phyloP scores from a whole-genome alignment of 53 echinoderm and acorn worm genomes.

The Stichopus horrens region DNA sequence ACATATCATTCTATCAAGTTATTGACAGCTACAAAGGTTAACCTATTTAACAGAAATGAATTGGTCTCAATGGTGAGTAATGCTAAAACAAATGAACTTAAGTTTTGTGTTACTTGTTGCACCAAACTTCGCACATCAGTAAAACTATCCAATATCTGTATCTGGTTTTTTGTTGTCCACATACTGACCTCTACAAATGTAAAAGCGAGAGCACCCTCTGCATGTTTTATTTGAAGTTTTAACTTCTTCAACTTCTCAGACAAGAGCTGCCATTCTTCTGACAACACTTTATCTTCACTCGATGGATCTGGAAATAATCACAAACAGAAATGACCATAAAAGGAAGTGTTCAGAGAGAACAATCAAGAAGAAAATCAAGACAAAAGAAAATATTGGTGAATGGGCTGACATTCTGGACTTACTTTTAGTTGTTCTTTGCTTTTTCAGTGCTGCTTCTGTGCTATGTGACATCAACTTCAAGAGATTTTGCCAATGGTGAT shows the following conservation, averaged over 20 bases:
- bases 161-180: too few species aligned
- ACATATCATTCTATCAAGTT: too few species aligned
- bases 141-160: too few species aligned
- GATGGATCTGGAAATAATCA: neutral
- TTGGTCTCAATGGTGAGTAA: too few species aligned
- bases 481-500: conserved; percentile 73
- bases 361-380: too few species aligned
- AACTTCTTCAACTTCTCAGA: conserved; percentile 70
- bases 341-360: neutral
- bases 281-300: conserved; percentile 31
- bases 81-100: too few species aligned
- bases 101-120: too few species aligned
- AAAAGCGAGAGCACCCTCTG: conserved; percentile 89
- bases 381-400: too few species aligned
- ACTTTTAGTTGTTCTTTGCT: conserved; percentile 9
- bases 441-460: conserved; percentile 62
- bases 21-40: too few species aligned
- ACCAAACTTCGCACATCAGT: too few species aligned
- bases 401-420: neutral
- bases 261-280: conserved; percentile 65
- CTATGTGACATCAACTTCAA: conserved; percentile 80
- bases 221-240: conserved; percentile 74
- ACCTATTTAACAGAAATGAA: too few species aligned
- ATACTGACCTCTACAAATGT: conserved; percentile 85
- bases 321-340: neutral